These are phyloP conservation scores for Conus canariensis DNA, from an alignment of 2,888 invertebrate genomes.

Conservation along the genomic window DNA sequence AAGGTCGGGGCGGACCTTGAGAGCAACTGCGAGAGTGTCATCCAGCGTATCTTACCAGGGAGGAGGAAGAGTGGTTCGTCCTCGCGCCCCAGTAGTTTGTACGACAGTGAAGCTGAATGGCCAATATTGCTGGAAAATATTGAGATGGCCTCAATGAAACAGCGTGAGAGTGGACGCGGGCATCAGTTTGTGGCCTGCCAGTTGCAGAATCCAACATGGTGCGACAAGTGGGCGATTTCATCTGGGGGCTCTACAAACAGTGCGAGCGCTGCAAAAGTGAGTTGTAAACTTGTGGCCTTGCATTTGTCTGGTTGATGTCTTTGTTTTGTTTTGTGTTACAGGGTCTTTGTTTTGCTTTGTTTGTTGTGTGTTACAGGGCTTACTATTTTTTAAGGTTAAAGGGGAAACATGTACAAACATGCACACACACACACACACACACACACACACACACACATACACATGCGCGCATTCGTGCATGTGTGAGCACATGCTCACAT, in stretches of 20 bases:
- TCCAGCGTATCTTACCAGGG: conserved; percentile 50
- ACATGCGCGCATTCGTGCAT: neutral
- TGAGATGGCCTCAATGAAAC: conserved; percentile 71
- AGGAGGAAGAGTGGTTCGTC: conserved; percentile 14
- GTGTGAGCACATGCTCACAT: neutral
- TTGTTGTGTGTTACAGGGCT: neutral
- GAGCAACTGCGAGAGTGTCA: conserved; percentile 53
- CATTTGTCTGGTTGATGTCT: neutral
- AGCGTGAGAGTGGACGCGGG: conserved; percentile 56
- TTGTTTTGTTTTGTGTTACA: neutral
- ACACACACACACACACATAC: neutral
- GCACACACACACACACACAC: neutral
- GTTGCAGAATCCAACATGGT: conserved; percentile 79
- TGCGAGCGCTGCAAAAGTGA: conserved; percentile 79
- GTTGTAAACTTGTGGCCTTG: conserved; percentile 53
- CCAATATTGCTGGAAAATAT: conserved; percentile 60
- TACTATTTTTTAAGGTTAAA: neutral
- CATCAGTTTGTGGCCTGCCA: conserved; percentile 69
- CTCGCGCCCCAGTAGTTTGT: conserved; percentile 32
- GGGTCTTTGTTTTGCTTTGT: neutral
- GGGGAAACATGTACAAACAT: neutral
- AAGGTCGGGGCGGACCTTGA: conserved; percentile 53
- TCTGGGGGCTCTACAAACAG: conserved; percentile 80
- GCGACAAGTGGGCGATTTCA: conserved; percentile 81
- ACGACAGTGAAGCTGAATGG: conserved; percentile 39